Evolutionary conservation across 1,140 invertebrate species (phyloP).

Genomic region (Saxidomus purpurata): DNA sequence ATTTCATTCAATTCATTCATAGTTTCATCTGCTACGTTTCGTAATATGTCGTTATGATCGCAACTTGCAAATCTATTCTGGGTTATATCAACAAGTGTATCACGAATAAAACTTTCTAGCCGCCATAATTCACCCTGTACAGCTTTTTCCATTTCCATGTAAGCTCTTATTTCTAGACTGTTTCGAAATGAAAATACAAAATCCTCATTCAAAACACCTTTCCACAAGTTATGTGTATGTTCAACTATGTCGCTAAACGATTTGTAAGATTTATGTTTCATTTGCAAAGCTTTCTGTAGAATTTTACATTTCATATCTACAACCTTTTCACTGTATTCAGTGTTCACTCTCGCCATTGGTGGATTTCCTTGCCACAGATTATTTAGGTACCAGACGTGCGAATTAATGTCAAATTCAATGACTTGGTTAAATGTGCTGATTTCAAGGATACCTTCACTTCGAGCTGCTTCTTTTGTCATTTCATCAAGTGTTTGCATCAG

Average conservation of each 20-base stretch:
- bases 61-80: not conserved
- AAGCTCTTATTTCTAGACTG: not conserved
- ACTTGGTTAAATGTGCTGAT: conserved; percentile 4
- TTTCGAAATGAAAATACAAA: conserved; percentile 4
- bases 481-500: conserved; percentile 14
- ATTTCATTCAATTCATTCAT: not conserved
- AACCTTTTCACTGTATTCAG: not conserved
- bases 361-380: conserved; percentile 21
- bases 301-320: not conserved
- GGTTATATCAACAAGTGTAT: not conserved
- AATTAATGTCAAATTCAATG: not conserved
- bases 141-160: not conserved
- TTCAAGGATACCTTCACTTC: not conserved
- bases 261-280: not conserved
- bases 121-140: not conserved
- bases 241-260: not conserved
- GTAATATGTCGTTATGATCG: not conserved
- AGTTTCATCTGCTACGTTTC: not conserved
- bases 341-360: not conserved
- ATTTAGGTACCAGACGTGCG: not conserved
- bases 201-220: conserved; percentile 33
- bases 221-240: not conserved
- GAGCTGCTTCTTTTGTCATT: conserved; percentile 29
- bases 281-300: not conserved
- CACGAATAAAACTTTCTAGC: not conserved